These are phyloP conservation scores for Hoplostethus mediterraneus DNA, from an alignment of 2,797 vertebrate genomes.

Conservation along the genomic window DNA sequence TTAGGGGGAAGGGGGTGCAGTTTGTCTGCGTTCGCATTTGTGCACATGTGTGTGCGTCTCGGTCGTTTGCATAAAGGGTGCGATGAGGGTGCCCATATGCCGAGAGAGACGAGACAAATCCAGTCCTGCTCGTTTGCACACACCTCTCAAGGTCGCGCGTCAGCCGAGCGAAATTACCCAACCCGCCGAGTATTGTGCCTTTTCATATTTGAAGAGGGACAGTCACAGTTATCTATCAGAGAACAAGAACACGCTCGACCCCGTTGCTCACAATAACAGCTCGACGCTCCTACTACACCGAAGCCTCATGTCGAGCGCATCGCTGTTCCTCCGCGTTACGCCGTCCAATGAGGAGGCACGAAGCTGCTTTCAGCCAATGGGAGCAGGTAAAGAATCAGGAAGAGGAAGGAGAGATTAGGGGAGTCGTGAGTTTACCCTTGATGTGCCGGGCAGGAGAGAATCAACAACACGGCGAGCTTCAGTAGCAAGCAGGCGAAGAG, in stretches of 20 bases:
- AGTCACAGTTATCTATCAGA: conserved; percentile 45
- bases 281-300: conserved; percentile 41
- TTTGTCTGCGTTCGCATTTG: conserved; percentile 75
- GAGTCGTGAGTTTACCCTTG: conserved; percentile 75
- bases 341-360: conserved; percentile 58
- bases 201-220: conserved; percentile 17
- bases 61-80: conserved; percentile 82
- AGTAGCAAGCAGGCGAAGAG: neutral
- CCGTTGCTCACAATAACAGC: conserved; percentile 62
- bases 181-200: conserved; percentile 11
- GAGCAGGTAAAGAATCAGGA: conserved; percentile 61
- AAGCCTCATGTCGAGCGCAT: conserved; percentile 58
- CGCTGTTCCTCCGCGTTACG: conserved; percentile 63
- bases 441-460: conserved; percentile 55
- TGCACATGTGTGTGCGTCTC: conserved; percentile 75
- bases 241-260: conserved; percentile 29
- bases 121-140: conserved; percentile 61
- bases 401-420: conserved; percentile 66
- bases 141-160: conserved; percentile 28
- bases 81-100: conserved; percentile 77
- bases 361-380: conserved; percentile 61
- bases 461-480: conserved; percentile 42
- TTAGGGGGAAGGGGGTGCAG: conserved; percentile 41
- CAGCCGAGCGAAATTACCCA: conserved; percentile 21
- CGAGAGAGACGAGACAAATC: conserved; percentile 36